Conservation (phyloP, 1,140 invertebrate species). For the Tetramorium alpestre region DNA sequence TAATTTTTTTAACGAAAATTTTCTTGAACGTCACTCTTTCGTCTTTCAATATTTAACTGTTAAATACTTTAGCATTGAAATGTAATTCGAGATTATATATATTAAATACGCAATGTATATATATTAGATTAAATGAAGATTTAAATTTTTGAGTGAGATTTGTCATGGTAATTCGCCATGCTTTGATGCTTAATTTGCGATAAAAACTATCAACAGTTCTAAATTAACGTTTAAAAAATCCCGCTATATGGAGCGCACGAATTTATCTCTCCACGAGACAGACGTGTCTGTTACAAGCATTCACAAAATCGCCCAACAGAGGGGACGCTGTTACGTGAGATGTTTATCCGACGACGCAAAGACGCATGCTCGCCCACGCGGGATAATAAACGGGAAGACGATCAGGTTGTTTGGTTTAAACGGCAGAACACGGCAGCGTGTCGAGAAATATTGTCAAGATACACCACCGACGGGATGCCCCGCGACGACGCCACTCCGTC, state of each 20-base stretch:
- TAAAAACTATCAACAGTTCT: background rate
- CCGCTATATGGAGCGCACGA: background rate
- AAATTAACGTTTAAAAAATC: background rate
- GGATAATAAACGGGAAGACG: slow-evolving; percentile 40
- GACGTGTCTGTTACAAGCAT: background rate
- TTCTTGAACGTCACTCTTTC: too few relatives aligned
- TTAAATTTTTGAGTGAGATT: background rate
- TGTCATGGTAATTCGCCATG: background rate
- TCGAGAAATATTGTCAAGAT: slow-evolving; percentile 53
- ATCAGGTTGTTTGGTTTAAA: slow-evolving; percentile 30
- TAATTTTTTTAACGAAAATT: background rate
- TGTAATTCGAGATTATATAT: background rate
- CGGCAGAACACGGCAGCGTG: slow-evolving; percentile 14
- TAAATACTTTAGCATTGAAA: background rate
- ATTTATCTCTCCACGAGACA: background rate
- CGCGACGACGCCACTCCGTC: slow-evolving; percentile 23
- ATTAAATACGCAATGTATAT: background rate
- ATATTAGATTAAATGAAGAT: background rate
- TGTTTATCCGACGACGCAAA: background rate
- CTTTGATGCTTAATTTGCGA: background rate
- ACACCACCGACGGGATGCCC: background rate
- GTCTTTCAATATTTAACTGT: background rate
- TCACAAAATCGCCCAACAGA: background rate
- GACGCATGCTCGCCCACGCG: slow-evolving; percentile 16
- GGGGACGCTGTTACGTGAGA: background rate